Conservation (phyloP, 2,888 invertebrate genomes). For the Hymenopus coronatus region DNA sequence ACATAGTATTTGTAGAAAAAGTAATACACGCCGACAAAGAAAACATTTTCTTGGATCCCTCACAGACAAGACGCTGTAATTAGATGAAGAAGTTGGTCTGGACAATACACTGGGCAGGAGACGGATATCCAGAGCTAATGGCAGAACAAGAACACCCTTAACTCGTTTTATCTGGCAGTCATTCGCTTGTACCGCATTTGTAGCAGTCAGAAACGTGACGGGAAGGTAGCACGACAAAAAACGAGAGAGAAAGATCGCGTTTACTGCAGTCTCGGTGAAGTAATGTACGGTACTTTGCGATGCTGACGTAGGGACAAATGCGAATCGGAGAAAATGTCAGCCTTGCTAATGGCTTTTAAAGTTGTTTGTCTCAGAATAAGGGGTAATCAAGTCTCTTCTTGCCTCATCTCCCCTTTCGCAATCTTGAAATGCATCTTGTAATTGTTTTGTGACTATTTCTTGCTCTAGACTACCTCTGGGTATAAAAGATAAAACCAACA, state of each 20-base stretch:
- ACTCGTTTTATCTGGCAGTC: not conserved
- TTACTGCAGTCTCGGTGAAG: not conserved
- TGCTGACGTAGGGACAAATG: not conserved
- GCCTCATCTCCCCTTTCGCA: not conserved
- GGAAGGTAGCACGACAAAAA: too few species aligned
- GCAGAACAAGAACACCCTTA: constrained; percentile 5
- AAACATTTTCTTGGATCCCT: not conserved
- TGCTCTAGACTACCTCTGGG: not conserved
- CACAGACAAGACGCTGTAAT: not conserved
- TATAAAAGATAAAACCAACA: not conserved
- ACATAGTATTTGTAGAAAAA: too few species aligned
- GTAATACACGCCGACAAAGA: too few species aligned
- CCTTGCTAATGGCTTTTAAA: constrained; percentile 8
- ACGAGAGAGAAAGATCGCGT: not conserved
- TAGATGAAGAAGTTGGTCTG: not conserved
- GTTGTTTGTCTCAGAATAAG: constrained; percentile 1
- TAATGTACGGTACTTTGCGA: not conserved
- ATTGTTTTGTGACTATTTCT: constrained; percentile 4
- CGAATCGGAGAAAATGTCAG: not conserved
- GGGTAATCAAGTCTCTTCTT: constrained; percentile 2
- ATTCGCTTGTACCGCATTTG: not conserved
- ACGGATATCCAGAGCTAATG: not conserved
- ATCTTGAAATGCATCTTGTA: not conserved
- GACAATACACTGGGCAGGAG: too few species aligned
- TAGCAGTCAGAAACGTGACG: not conserved